These are phyloP conservation scores for Virgularia gustaviana DNA, from an alignment of 92 coral and sea anemone genomes.

Conservation along the genomic window DNA sequence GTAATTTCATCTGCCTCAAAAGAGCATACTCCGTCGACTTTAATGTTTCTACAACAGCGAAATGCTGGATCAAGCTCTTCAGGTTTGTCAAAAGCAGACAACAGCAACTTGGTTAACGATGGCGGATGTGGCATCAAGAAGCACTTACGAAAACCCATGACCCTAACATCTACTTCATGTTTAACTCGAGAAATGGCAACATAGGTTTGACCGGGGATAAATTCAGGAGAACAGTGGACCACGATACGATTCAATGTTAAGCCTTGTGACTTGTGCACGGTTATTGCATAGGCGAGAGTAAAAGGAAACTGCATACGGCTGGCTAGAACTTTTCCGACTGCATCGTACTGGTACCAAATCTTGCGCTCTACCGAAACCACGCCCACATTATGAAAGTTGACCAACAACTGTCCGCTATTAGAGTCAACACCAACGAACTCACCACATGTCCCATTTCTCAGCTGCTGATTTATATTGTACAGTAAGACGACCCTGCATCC, in stretches of 20 bases:
- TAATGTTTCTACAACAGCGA: neutral
- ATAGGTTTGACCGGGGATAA: slow-evolving; percentile 33
- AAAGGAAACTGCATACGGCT: slow-evolving; percentile 47
- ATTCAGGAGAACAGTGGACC: slow-evolving; percentile 42
- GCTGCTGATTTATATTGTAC: slow-evolving; percentile 18
- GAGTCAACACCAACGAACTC: slow-evolving; percentile 18
- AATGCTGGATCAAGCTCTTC: slow-evolving; percentile 8
- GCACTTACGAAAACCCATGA: neutral
- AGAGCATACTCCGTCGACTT: neutral
- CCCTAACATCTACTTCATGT: neutral
- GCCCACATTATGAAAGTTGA: slow-evolving; percentile 7
- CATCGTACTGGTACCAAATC: slow-evolving; percentile 34
- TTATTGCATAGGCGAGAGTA: slow-evolving; percentile 38
- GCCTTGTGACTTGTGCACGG: slow-evolving; percentile 46
- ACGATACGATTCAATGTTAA: slow-evolving; percentile 30
- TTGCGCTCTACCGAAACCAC: slow-evolving; percentile 26
- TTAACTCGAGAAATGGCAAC: slow-evolving; percentile 30
- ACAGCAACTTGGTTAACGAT: too few relatives aligned
- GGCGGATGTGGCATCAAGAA: slow-evolving; percentile 11
- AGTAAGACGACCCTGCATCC: slow-evolving; percentile 32
- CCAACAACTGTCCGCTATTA: neutral
- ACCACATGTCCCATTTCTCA: slow-evolving; percentile 35
- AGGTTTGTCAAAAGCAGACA: too few relatives aligned
- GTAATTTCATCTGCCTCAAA: neutral
- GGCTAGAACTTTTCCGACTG: slow-evolving; percentile 28